Base-by-base conservation (phyloP, 2,797 vertebrate species). In the Catharus ustulatus region DNA sequence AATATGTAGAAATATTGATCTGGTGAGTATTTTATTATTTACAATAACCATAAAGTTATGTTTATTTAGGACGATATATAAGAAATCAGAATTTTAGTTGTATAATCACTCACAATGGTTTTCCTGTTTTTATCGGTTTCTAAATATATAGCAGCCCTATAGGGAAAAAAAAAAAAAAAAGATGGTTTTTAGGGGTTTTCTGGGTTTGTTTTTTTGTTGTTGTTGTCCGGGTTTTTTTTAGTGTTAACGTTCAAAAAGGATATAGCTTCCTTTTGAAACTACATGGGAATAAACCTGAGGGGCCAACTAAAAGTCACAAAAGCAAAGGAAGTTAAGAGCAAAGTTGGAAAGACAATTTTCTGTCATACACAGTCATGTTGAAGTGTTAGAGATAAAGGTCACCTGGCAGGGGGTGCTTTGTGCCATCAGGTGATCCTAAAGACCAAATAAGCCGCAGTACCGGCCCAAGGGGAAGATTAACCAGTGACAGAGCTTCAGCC, bases 281-380 rank as follows among this genome's bases (percentile, higher is more conserved):
- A 76, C 40, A 12, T 40, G 38, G 42, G 85, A 93, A 84, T 84
- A 92, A 89, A 92, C 29, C 22, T 1, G 13, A 77, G 30, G 34
- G 62, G 81, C 79, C 89, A 89, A 45, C 51, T 83, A 77, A 88
- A 95, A 93, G n/a, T 90, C 75, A 93, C 67, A 89, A 93, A n/a
- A 89, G 77, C 36, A 96, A 77, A 95, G 90, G 80, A 97, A 96
- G 76, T 64, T 55, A 30, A 42, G 22, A 74, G 38, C 22, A 45
- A 66, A 52, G 66, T 43, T 2, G 0, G 55, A 88, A 96, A 84
- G 84, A 84, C 29, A 43, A 63, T 75, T 91, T n/a, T 77, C 38
- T 95, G 46, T 90, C 75, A n/a, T 89, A 64, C 29, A 26, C 26
- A 52, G 49, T 82, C 87, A 67, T 46, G 51, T 21, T 74, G 75